A percentile compares a stretch with the other conserved stretches of the same genome.
phyloP scores from a whole-genome alignment of 2,797 vertebrate species.

The Philypnodon macrostomus region DNA sequence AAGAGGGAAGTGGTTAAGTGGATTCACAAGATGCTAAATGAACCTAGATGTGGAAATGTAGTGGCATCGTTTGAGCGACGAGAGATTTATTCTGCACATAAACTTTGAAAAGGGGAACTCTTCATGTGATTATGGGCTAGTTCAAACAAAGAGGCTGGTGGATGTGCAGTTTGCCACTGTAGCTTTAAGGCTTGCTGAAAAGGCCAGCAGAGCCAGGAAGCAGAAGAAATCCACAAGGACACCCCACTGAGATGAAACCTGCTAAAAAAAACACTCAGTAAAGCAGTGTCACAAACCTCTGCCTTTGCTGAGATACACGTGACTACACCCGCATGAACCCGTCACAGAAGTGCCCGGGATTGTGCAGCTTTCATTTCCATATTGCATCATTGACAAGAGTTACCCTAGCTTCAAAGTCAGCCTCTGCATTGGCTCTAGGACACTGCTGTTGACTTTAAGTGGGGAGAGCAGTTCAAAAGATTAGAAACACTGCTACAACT shows the following conservation, averaged over 20 bases:
- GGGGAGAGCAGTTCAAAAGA: constrained; percentile 31
- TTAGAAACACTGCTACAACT: constrained; percentile 18
- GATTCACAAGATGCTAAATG: constrained; percentile 17
- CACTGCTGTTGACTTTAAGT: constrained; percentile 36
- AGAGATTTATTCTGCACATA: constrained; percentile 20
- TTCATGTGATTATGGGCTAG: constrained; percentile 24
- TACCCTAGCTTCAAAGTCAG: constrained; percentile 41
- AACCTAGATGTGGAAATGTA: constrained; percentile 32
- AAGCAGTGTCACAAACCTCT: constrained; percentile 14
- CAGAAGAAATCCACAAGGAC: constrained; percentile 28
- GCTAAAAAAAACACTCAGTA: constrained; percentile 23
- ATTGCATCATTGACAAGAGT: constrained; percentile 34
- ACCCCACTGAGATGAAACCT: constrained; percentile 38
- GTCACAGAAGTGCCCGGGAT: constrained; percentile 15
- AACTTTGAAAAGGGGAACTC: constrained; percentile 15
- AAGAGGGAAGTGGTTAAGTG: constrained; percentile 18
- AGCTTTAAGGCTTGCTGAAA: constrained; percentile 36
- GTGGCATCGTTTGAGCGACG: constrained; percentile 16
- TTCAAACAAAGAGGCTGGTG: constrained; percentile 26
- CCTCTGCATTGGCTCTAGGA: constrained; percentile 24
- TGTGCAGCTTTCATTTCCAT: constrained; percentile 31
- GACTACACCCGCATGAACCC: constrained; percentile 3
- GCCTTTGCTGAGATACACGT: constrained; percentile 14
- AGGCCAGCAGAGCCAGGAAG: constrained; percentile 25
- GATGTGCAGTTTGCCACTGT: constrained; percentile 17